Evolutionary conservation across 1,140 invertebrate genomes (phyloP).

Genomic region (Papilio aristodemus): DNA sequence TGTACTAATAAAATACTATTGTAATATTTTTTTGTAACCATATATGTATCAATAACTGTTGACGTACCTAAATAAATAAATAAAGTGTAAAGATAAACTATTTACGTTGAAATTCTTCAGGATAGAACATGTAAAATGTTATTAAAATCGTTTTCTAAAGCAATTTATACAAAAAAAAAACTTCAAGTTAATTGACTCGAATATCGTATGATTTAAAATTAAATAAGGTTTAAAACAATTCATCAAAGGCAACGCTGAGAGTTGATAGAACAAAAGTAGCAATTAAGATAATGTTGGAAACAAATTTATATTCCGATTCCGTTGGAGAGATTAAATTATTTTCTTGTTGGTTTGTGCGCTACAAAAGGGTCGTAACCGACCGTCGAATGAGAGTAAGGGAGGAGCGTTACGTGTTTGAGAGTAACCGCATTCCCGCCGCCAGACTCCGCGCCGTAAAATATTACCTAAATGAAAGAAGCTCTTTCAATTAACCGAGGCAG

Average conservation of each 20-base stretch:
- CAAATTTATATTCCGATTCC: constrained; percentile 67
- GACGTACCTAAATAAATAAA: too few species aligned
- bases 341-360: constrained; percentile 59
- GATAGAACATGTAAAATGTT: not conserved
- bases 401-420: constrained; percentile 51
- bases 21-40: too few species aligned
- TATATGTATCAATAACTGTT: too few species aligned
- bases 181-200: not conserved
- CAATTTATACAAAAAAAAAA: constrained; percentile 2
- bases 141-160: not conserved
- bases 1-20: too few species aligned
- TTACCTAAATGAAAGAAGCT: constrained; percentile 76
- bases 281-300: constrained; percentile 65
- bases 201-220: not conserved
- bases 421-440: constrained; percentile 55
- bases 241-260: constrained; percentile 41
- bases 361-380: constrained; percentile 61
- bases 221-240: constrained; percentile 16
- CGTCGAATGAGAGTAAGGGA: constrained; percentile 48
- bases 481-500: constrained; percentile 76
- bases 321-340: constrained; percentile 67
- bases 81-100: too few species aligned
- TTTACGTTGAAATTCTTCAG: too few species aligned
- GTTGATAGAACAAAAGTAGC: constrained; percentile 54
- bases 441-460: constrained; percentile 70